Evolutionary conservation across 2,888 invertebrate genomes (phyloP).

Genomic region (Diachrysia chrysitis): DNA sequence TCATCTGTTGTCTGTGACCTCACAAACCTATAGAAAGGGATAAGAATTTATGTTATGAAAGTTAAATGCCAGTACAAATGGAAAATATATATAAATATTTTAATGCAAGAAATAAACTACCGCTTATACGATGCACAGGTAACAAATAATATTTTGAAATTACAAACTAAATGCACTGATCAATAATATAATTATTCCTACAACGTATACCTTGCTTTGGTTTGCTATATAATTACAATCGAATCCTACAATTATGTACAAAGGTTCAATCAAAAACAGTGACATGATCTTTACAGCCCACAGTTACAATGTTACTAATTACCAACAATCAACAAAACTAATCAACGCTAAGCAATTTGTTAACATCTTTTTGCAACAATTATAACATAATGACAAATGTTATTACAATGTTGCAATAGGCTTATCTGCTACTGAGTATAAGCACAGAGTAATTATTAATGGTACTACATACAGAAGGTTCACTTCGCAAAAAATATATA

Average conservation of each 20-base stretch:
- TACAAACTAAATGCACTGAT: not conserved
- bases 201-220: not conserved
- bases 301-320: slow-evolving; percentile 38
- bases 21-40: not conserved
- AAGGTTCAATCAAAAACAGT: not conserved
- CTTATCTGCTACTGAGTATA: slow-evolving; percentile 35
- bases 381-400: slow-evolving; percentile 53
- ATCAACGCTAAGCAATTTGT: slow-evolving; percentile 30
- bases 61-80: too few relatives aligned
- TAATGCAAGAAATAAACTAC: too few relatives aligned
- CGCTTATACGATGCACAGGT: too few relatives aligned
- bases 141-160: not conserved
- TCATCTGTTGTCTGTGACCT: too few relatives aligned
- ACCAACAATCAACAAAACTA: slow-evolving; percentile 35
- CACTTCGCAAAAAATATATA: too few relatives aligned
- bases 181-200: not conserved
- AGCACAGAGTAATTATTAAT: too few relatives aligned
- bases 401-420: slow-evolving; percentile 59
- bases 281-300: slow-evolving; percentile 20
- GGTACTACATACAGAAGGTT: too few relatives aligned
- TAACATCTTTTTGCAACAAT: slow-evolving; percentile 49
- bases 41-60: not conserved
- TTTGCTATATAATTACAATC: not conserved
- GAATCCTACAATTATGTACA: not conserved
- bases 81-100: too few relatives aligned